Evolutionary conservation across 2,888 invertebrate genomes (phyloP), one percentile per base, ranked within the genome.

Genomic region (Linnaemya vulpina): DNA sequence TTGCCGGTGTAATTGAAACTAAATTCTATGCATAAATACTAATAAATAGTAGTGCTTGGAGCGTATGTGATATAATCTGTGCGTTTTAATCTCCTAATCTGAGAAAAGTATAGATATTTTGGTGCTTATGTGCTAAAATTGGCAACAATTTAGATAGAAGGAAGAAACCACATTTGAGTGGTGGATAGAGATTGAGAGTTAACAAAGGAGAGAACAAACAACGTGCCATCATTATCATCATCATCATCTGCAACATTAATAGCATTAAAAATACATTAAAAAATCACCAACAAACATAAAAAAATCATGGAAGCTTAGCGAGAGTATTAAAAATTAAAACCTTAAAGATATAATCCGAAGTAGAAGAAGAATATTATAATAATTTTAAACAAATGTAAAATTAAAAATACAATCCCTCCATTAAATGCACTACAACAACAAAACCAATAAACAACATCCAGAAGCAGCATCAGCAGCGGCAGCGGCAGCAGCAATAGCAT

Each of bases 271-370:
- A 20, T 9, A 65, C 25, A 22, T 15, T 17, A 38, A 55, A 60
- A 55, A 55, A 85, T 46, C 70, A 74, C n/a, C 62, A 73, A 74
- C 51, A 71, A 58, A 43, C 20, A 43, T 60, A 30, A 43, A 60
- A 7, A 55, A 86, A 87, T 87, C 88, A 68, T 89, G 90, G 89
- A 90, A 88, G 89, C 90, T 90, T 89, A 88, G 89, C 87, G 88
- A 87, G 88, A 90, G 89, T 90, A 90, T 90, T 90, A 89, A 78
- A 70, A 51, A 38, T 46, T 65, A 30, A 77, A 71, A 63, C 51
- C 58, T 62, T 58, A 38, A 67, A 55, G 38, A 73, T 84, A 86
- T 74, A 85, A 46, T 55, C 53, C n/a, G 77, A 58, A 83, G 51
- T 62, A 79, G 68, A 81, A 81, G 78, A 71, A 58, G 58, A 80